Base-by-base conservation (phyloP, 2,888 invertebrate genomes). In the Anthophora plumipes region DNA sequence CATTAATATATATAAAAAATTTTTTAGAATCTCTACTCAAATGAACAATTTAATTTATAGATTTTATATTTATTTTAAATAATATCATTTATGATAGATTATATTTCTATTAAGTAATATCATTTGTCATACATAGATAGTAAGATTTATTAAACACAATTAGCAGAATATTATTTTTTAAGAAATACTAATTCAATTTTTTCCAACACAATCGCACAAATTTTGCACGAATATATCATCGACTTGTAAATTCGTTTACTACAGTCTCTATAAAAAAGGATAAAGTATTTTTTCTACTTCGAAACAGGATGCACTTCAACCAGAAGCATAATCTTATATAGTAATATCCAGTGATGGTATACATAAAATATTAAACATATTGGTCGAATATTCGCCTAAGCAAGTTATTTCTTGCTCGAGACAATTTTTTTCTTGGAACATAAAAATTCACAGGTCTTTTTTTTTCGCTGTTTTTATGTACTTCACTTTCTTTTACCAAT, bases 241-340 rank as follows among this genome's bases (percentile, higher is more conserved):
- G 20, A 5, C 22, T 55, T 37, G 46, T 17, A 25, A 31, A 46
- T 54, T 20, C 14, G 20, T 71, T 55, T 20, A 5, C 14, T 46
- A 63, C 43, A 63, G 17, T n/a, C 11, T 48, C 25, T 59, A 70
- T 60, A 7, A 17, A 57, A n/a, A 66, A 57, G 17, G 37, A 25
- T 17, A 11, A 41, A n/a, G 14, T 55, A 25, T 22, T 31, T 31
- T 43, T 52, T 22, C 20, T 31, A 43, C 0, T 43, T 9, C 0
- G 9, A 43, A 59, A 68, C 2, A 52, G 60, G 41, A 37, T 37
- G n/a, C n/a, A 43, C 11, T 7, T 0, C 20, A 22, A 31, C 12
- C 17, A 50, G 14, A 25, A 39, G 12, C 25, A 39, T 31, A 41
- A 66, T 57, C 9, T 46, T 39, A 8, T 20, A 5, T n/a, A 52